phyloP scores from a whole-genome alignment of 2,888 invertebrate species.

The Autographa pulchrina region DNA sequence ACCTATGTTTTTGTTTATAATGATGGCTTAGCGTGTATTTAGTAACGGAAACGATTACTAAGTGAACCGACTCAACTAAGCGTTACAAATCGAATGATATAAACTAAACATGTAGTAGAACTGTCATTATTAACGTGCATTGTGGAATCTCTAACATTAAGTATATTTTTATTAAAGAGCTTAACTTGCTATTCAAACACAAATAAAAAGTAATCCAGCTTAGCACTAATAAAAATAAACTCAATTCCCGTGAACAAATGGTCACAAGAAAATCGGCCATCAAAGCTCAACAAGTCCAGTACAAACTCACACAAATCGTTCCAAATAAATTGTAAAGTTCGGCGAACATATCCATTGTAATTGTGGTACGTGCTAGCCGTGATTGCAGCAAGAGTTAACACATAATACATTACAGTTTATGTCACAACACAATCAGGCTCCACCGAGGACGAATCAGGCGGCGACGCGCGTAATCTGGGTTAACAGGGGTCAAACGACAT shows the following conservation, averaged over 20 bases:
- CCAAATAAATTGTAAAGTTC: conserved; percentile 83
- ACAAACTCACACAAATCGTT: conserved; percentile 52
- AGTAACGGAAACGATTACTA: conserved; percentile 11
- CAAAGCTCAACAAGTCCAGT: conserved; percentile 51
- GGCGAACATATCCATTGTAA: conserved; percentile 86
- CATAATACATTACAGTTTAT: conserved; percentile 90
- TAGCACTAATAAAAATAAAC: not conserved
- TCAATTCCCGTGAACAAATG: not conserved
- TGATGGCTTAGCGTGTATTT: conserved; percentile 16
- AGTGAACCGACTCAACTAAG: not conserved
- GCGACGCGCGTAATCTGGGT: conserved; percentile 92
- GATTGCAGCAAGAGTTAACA: conserved; percentile 89
- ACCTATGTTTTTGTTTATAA: conserved; percentile 4
- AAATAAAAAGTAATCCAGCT: too few relatives aligned
- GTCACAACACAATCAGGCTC: conserved; percentile 89
- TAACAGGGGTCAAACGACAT: conserved; percentile 93
- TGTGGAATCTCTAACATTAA: not conserved
- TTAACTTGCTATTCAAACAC: not conserved
- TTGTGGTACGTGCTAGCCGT: conserved; percentile 84
- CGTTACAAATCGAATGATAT: not conserved
- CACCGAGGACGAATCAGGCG: conserved; percentile 89
- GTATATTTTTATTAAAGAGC: not conserved
- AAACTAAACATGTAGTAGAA: not conserved
- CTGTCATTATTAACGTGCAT: not conserved
- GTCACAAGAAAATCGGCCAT: conserved; percentile 30